Evolutionary conservation across 1,140 invertebrate species (phyloP).

Genomic region (Choristoneura fumiferana): DNA sequence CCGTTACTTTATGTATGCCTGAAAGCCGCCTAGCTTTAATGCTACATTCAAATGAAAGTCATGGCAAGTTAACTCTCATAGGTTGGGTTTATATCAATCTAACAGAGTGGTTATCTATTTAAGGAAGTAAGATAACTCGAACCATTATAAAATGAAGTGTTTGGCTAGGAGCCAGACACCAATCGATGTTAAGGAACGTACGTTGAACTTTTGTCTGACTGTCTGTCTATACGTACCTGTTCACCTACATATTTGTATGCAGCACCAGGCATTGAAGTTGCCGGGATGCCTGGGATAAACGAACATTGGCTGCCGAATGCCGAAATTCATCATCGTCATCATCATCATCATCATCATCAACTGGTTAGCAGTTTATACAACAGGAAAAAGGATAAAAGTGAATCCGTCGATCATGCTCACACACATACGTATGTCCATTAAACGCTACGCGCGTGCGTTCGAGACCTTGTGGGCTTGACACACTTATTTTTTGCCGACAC

Average conservation of each 20-base stretch:
- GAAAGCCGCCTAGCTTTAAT: too few relatives aligned
- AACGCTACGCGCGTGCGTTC: neutral
- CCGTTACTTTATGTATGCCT: too few relatives aligned
- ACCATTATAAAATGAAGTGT: slow-evolving; percentile 58
- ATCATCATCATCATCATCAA: neutral
- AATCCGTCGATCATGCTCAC: neutral
- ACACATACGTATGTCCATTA: neutral
- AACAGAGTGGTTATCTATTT: slow-evolving; percentile 54
- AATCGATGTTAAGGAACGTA: slow-evolving; percentile 56
- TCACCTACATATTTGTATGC: slow-evolving; percentile 34
- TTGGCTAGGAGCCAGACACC: slow-evolving; percentile 61
- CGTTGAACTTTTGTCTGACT: slow-evolving; percentile 57
- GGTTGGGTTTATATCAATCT: slow-evolving; percentile 8
- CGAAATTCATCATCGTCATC: neutral
- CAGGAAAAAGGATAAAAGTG: neutral
- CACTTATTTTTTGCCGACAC: slow-evolving; percentile 4
- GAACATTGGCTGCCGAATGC: slow-evolving; percentile 1
- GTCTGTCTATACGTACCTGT: slow-evolving; percentile 36
- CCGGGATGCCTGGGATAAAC: neutral
- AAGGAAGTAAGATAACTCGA: slow-evolving; percentile 62
- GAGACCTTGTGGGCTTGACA: slow-evolving; percentile 6
- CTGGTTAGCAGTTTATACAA: neutral
- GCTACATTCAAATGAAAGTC: neutral
- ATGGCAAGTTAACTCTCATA: neutral
- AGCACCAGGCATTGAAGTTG: neutral